Conservation (phyloP, 2,888 invertebrate genomes). For the Sepioteuthis lessoniana region DNA sequence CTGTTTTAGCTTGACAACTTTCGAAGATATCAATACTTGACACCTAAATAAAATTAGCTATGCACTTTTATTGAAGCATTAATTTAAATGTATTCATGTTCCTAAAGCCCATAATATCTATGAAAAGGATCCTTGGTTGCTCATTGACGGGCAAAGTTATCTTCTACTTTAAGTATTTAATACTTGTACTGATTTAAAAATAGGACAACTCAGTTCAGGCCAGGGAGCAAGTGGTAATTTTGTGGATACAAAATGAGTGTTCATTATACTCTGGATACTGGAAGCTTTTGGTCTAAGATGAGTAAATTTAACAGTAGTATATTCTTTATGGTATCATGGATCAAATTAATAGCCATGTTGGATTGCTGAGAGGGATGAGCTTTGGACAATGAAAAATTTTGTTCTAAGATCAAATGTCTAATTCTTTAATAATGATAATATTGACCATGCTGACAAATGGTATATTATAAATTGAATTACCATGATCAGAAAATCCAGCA, state of each 20-base stretch:
- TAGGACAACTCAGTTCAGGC: too few species aligned
- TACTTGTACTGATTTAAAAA: too few species aligned
- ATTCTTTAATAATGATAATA: not conserved
- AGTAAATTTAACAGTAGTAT: not conserved
- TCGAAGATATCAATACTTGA: slow-evolving; percentile 8
- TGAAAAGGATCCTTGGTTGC: too few species aligned
- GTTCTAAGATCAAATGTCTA: not conserved
- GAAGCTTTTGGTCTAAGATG: not conserved
- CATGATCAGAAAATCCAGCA: too few species aligned
- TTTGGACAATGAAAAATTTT: not conserved
- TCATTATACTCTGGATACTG: not conserved
- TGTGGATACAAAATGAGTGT: not conserved
- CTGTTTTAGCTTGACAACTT: not conserved
- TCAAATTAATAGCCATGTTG: not conserved
- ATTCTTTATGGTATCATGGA: not conserved
- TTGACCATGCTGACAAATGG: not conserved
- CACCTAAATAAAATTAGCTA: not conserved
- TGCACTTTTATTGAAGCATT: not conserved
- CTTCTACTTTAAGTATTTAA: too few species aligned
- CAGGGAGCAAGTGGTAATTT: too few species aligned
- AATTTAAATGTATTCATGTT: not conserved
- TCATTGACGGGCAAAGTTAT: too few species aligned
- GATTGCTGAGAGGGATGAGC: not conserved
- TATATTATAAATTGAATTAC: too few species aligned
- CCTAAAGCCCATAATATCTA: not conserved